Evolutionary conservation across 2,113 vertebrate species (phyloP).

Genomic region (Mesoclemmys tuberculata): DNA sequence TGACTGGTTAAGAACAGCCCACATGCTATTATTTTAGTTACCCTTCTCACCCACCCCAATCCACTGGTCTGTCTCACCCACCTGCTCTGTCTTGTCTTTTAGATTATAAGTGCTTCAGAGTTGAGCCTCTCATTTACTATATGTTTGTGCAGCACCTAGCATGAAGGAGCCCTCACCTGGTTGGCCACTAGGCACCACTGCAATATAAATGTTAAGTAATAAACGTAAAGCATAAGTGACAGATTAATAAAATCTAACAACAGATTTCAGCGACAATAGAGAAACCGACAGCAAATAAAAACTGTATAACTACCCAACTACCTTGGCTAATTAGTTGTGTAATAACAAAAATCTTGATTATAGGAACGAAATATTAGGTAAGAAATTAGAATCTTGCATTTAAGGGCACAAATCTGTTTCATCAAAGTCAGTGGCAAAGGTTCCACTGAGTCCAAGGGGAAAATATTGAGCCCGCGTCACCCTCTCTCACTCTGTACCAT

Average conservation of each 20-base stretch:
- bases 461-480: not conserved
- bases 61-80: not conserved
- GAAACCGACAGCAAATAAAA: not conserved
- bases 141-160: not conserved
- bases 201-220: not conserved
- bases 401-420: not conserved
- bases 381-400: not conserved
- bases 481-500: not conserved
- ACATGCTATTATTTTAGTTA: too few relatives aligned
- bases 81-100: too few relatives aligned
- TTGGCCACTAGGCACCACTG: not conserved
- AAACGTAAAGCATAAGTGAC: not conserved
- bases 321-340: not conserved
- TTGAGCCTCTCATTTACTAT: not conserved
- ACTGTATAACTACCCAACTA: not conserved
- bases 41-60: not conserved
- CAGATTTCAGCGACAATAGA: not conserved
- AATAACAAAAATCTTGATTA: not conserved
- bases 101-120: not conserved
- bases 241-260: not conserved
- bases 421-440: not conserved
- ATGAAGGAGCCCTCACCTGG: not conserved
- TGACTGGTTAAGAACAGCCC: not conserved
- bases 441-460: not conserved
- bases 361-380: not conserved